Conservation (phyloP, 2,888 invertebrate genomes). For the Apotomis betuletana region DNA sequence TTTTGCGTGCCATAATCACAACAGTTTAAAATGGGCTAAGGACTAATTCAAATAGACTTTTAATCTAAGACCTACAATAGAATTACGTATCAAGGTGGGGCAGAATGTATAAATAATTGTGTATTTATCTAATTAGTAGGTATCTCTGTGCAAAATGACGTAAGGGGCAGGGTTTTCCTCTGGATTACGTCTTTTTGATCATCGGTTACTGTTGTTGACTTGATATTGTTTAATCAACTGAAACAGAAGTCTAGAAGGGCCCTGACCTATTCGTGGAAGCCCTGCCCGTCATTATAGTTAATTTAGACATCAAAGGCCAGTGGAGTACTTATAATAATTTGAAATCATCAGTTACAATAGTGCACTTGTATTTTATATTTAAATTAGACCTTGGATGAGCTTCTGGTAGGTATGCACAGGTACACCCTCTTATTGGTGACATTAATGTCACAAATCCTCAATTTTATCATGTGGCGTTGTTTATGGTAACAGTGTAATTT, state of each 20-base stretch:
- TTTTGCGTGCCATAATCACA: conserved; percentile 3
- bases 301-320: conserved; percentile 32
- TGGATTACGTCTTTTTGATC: background rate
- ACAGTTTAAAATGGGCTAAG: conserved; percentile 14
- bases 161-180: background rate
- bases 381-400: background rate
- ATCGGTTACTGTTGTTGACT: background rate
- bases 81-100: conserved; percentile 25
- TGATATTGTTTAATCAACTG: conserved; percentile 21
- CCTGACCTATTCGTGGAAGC: conserved; percentile 27
- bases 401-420: background rate
- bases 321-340: conserved; percentile 27
- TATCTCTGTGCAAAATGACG: background rate
- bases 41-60: conserved; percentile 1
- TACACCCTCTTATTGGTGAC: too few relatives aligned
- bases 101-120: conserved; percentile 19
- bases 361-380: conserved; percentile 4
- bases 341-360: conserved; percentile 17
- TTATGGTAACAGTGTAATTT: too few relatives aligned
- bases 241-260: conserved; percentile 15
- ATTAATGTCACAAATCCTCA: too few relatives aligned
- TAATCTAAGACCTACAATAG: conserved; percentile 18
- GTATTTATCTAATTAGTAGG: conserved; percentile 10
- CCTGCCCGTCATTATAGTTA: conserved; percentile 30
- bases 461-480: too few relatives aligned